Percentiles rank a stretch among this genome's conserved stretches.
phyloP scores from a whole-genome alignment of 2,113 vertebrate genomes.

The Okapia johnstoni region DNA sequence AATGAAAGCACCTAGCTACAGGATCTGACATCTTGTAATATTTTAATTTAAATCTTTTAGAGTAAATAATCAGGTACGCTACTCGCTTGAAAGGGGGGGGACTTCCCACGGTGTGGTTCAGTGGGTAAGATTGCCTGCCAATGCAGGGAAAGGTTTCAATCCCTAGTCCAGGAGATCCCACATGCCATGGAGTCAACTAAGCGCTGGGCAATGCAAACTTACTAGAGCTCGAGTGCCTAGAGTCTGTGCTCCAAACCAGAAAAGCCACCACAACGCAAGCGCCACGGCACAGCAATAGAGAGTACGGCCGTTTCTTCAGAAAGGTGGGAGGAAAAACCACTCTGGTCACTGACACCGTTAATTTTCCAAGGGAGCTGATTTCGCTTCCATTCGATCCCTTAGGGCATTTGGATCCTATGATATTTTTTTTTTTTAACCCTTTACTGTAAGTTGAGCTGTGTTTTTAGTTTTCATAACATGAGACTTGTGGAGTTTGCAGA shows the following conservation, averaged over 20 bases:
- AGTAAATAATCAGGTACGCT: background rate
- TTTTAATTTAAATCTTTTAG: background rate
- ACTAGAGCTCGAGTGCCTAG: background rate
- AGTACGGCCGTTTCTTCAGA: background rate
- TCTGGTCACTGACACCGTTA: background rate
- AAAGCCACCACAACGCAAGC: background rate
- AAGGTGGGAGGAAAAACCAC: background rate
- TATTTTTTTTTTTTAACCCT: too few relatives aligned
- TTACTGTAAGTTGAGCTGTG: too few relatives aligned
- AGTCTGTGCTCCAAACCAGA: background rate
- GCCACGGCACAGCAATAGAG: background rate
- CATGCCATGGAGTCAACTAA: background rate
- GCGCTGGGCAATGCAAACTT: background rate
- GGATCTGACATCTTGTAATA: background rate
- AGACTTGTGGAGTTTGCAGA: too few relatives aligned
- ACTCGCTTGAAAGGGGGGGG: background rate
- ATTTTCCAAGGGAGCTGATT: too few relatives aligned
- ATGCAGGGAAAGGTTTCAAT: background rate
- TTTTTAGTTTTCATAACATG: too few relatives aligned
- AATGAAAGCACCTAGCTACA: background rate
- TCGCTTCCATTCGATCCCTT: too few relatives aligned
- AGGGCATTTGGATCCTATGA: too few relatives aligned
- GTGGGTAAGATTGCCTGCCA: background rate
- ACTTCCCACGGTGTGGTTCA: background rate
- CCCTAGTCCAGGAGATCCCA: background rate